phyloP scores from a whole-genome alignment of 2,797 vertebrate species.

The Phoebastria nigripes region DNA sequence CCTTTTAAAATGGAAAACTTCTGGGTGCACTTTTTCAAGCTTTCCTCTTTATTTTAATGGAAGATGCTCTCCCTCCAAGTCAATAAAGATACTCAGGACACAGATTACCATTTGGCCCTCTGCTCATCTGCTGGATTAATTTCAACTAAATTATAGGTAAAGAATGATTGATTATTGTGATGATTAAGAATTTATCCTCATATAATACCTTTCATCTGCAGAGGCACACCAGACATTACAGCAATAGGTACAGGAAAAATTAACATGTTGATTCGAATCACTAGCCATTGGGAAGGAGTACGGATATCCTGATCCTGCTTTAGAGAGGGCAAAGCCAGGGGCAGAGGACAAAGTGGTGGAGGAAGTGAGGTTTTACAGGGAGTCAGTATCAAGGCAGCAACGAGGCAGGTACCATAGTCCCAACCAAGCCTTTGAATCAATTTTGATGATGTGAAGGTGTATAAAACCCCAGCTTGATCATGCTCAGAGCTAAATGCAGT shows the following conservation, averaged over 20 bases:
- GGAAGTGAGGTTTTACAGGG: background rate
- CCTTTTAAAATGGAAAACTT: background rate
- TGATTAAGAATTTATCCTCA: slow-evolving; percentile 66
- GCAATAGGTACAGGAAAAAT: background rate
- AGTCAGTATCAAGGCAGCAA: background rate
- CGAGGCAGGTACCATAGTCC: background rate
- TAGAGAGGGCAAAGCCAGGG: background rate
- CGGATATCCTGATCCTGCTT: fast-evolving
- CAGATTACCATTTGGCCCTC: slow-evolving; percentile 55
- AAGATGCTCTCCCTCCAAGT: slow-evolving; percentile 23
- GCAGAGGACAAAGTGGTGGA: background rate
- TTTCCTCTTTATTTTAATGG: background rate
- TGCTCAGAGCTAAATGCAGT: background rate
- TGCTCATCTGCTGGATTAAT: slow-evolving; percentile 44
- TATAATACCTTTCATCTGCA: slow-evolving; percentile 51
- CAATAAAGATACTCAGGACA: slow-evolving; percentile 49
- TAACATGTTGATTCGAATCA: background rate
- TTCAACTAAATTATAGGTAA: slow-evolving; percentile 50
- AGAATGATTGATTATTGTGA: slow-evolving; percentile 64
- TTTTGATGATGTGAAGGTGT: background rate
- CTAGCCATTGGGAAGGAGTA: background rate
- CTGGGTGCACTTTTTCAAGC: background rate
- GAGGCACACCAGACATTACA: background rate
- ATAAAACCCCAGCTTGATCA: background rate
- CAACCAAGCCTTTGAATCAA: background rate